phyloP scores from a whole-genome alignment of 2,888 invertebrate species.

The Dolichopus griseipennis region DNA sequence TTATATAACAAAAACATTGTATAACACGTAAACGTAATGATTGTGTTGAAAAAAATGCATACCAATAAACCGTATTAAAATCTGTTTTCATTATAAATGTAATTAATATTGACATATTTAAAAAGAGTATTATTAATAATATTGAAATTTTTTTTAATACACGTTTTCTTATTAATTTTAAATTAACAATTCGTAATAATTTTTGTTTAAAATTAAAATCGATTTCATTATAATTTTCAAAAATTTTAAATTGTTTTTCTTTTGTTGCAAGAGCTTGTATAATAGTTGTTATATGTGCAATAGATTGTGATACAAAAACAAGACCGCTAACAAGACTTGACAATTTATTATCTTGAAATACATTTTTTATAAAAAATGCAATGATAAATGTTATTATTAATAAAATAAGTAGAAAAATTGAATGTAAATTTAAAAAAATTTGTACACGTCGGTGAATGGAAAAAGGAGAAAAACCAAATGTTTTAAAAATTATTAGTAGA shows the following conservation, averaged over 20 bases:
- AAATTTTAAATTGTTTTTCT: constrained; percentile 18
- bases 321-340: constrained; percentile 21
- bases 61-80: constrained; percentile 21
- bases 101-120: constrained; percentile 15
- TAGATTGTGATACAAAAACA: constrained; percentile 24
- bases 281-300: constrained; percentile 26
- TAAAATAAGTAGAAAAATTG: neutral
- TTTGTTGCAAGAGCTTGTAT: constrained; percentile 25
- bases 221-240: constrained; percentile 22
- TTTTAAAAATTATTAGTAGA: neutral
- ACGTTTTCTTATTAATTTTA: neutral
- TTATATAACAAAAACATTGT: constrained; percentile 26
- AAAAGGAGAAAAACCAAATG: neutral
- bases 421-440: neutral
- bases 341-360: neutral
- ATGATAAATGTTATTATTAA: neutral
- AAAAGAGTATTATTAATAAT: constrained; percentile 7
- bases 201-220: constrained; percentile 19
- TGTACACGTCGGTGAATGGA: neutral
- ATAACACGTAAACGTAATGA: constrained; percentile 31
- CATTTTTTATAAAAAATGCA: neutral
- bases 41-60: constrained; percentile 25
- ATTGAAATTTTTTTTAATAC: constrained; percentile 14
- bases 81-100: neutral
- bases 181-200: constrained; percentile 16